These are phyloP conservation scores for Eptatretus atami DNA, from an alignment of 2,797 vertebrate species.

Conservation along the genomic window DNA sequence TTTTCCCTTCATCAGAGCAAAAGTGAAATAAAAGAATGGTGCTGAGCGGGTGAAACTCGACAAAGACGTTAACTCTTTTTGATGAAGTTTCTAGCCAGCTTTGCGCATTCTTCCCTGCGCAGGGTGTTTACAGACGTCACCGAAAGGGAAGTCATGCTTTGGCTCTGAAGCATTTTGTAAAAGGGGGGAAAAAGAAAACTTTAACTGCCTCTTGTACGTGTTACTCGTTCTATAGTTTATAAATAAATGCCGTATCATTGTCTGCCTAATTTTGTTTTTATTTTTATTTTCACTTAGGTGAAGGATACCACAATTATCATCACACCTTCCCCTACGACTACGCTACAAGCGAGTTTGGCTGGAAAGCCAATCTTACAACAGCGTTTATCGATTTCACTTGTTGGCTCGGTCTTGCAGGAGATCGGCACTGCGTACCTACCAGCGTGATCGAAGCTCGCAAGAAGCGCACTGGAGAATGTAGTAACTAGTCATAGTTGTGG, in stretches of 20 bases:
- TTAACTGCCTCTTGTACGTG: too few relatives aligned
- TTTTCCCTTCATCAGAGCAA: too few relatives aligned
- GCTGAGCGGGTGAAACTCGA: too few relatives aligned
- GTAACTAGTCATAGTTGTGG: constrained; percentile 6
- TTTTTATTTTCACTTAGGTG: constrained; percentile 17
- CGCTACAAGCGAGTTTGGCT: constrained; percentile 27
- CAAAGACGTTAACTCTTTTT: too few relatives aligned
- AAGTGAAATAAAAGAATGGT: too few relatives aligned
- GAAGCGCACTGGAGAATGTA: constrained; percentile 26
- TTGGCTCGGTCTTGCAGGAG: constrained; percentile 25
- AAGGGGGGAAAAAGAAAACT: too few relatives aligned
- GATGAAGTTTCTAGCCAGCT: too few relatives aligned
- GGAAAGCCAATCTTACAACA: constrained; percentile 34
- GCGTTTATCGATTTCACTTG: constrained; percentile 41
- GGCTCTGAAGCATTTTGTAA: too few relatives aligned
- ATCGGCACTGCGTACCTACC: constrained; percentile 19
- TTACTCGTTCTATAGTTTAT: too few relatives aligned
- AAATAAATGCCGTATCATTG: background rate
- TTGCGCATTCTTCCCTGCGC: too few relatives aligned
- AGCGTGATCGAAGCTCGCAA: constrained; percentile 22
- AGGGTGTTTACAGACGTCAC: too few relatives aligned
- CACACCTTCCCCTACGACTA: constrained; percentile 37
- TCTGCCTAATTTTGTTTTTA: background rate
- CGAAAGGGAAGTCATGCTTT: too few relatives aligned
- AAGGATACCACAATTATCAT: constrained; percentile 35